A percentile compares a stretch with the other conserved stretches of the same genome.
These are phyloP conservation scores for Callinectes sapidus DNA, from an alignment of 2,888 invertebrate genomes.

Conservation along the genomic window DNA sequence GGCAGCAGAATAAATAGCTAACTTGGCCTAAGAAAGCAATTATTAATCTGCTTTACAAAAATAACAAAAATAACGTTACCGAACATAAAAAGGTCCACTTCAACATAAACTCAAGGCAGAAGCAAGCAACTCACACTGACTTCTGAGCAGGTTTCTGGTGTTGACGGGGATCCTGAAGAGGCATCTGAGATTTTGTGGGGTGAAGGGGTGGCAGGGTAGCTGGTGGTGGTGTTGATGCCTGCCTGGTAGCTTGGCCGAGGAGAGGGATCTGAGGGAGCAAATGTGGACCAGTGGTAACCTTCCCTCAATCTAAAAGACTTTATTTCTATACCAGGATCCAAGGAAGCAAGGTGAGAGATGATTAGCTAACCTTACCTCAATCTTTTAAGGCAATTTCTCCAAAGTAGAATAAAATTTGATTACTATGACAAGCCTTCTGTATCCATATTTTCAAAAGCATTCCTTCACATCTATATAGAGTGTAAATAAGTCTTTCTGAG, in stretches of 20 bases:
- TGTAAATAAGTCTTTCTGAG: neutral
- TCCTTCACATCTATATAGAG: neutral
- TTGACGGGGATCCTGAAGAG: constrained; percentile 72
- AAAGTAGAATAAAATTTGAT: no score
- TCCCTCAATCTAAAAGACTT: no score
- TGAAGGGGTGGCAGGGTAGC: constrained; percentile 71
- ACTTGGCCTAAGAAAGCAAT: neutral
- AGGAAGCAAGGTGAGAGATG: no score
- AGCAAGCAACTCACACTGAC: constrained; percentile 68
- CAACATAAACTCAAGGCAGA: neutral
- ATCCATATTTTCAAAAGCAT: neutral
- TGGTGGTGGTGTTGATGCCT: constrained; percentile 57
- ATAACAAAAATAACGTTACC: neutral
- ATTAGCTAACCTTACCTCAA: no score
- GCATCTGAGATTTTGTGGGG: constrained; percentile 72
- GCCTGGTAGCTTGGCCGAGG: constrained; percentile 74
- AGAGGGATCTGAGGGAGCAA: constrained; percentile 72
- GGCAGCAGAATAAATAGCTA: neutral
- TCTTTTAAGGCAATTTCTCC: no score
- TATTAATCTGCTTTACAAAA: neutral
- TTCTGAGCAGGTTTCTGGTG: constrained; percentile 72
- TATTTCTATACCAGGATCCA: no score
- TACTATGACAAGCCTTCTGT: no score
- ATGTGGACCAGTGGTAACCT: neutral
- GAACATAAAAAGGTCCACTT: neutral